A percentile compares a stretch with the other conserved stretches of the same genome.
Evolutionary conservation across 2,888 invertebrate species (phyloP).

Genomic region (Acronicta alni): DNA sequence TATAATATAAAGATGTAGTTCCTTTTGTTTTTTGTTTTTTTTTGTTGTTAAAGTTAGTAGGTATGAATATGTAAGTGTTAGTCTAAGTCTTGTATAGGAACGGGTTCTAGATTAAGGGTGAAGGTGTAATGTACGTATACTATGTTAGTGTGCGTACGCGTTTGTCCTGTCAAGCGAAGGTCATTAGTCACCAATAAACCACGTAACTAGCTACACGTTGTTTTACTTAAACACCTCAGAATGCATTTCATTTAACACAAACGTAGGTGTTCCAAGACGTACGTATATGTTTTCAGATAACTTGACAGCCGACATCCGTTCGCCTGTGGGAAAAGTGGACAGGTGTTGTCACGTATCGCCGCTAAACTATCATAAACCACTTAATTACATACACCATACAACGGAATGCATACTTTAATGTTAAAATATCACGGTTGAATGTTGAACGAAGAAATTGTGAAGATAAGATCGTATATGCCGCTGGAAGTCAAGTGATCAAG

Average conservation of each 20-base stretch:
- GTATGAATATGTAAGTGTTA: too few species aligned
- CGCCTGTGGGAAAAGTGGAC: constrained; percentile 84
- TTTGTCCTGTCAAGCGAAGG: too few species aligned
- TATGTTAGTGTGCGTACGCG: too few species aligned
- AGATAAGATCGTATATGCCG: constrained; percentile 43
- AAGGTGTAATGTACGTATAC: too few species aligned
- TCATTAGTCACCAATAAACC: too few species aligned
- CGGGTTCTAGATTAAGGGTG: too few species aligned
- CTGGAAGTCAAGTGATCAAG: constrained; percentile 58
- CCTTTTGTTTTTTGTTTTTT: too few species aligned
- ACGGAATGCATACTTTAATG: constrained; percentile 39
- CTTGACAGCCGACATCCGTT: constrained; percentile 82
- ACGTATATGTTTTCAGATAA: constrained; percentile 79
- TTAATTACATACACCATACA: constrained; percentile 59
- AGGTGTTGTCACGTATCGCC: constrained; percentile 84
- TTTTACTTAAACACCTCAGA: constrained; percentile 47
- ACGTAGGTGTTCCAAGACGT: constrained; percentile 68
- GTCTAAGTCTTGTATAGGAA: too few species aligned
- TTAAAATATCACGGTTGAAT: constrained; percentile 12
- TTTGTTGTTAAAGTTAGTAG: too few species aligned
- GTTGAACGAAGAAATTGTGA: constrained; percentile 2
- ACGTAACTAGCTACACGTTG: too few species aligned
- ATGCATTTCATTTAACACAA: constrained; percentile 59
- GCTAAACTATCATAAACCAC: constrained; percentile 64
- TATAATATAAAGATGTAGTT: too few species aligned